Conservation (phyloP, 2,113 vertebrate genomes). For the Pholis gunnellus region DNA sequence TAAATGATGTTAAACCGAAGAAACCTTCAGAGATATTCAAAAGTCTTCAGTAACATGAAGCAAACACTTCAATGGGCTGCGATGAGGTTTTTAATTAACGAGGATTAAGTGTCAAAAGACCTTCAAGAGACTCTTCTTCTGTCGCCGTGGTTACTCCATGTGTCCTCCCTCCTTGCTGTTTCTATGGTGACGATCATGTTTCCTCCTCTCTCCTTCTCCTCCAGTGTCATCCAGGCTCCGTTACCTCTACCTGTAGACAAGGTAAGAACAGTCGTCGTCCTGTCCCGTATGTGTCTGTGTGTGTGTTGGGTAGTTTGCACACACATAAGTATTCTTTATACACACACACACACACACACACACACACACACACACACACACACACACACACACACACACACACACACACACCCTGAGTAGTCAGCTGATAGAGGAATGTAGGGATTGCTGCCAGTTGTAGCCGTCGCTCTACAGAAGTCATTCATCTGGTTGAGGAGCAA, state of each 20-base stretch:
- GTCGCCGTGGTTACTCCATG: conserved; percentile 57
- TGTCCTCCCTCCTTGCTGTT: conserved; percentile 60
- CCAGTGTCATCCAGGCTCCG: conserved; percentile 96
- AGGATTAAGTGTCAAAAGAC: conserved; percentile 30
- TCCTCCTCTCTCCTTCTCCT: conserved; percentile 67
- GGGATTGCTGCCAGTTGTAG: conserved; percentile 37
- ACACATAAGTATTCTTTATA: neutral
- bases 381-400: conserved; percentile 6
- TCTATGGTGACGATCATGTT: conserved; percentile 65
- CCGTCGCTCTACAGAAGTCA: conserved; percentile 20
- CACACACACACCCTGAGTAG: conserved; percentile 27
- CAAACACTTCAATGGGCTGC: neutral
- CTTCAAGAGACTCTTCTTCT: conserved; percentile 15
- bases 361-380: neutral
- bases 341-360: conserved; percentile 3
- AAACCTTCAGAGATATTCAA: neutral
- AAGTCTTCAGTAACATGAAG: neutral
- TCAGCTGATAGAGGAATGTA: conserved; percentile 68
- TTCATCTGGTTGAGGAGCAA: conserved; percentile 23
- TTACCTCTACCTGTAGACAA: conserved; percentile 98
- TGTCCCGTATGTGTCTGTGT: neutral
- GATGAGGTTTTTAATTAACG: neutral
- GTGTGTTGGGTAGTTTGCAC: neutral
- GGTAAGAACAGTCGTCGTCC: conserved; percentile 83
- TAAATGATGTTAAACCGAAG: neutral